phyloP scores from a whole-genome alignment of 1,140 invertebrate genomes.

The Pararge aegeria region DNA sequence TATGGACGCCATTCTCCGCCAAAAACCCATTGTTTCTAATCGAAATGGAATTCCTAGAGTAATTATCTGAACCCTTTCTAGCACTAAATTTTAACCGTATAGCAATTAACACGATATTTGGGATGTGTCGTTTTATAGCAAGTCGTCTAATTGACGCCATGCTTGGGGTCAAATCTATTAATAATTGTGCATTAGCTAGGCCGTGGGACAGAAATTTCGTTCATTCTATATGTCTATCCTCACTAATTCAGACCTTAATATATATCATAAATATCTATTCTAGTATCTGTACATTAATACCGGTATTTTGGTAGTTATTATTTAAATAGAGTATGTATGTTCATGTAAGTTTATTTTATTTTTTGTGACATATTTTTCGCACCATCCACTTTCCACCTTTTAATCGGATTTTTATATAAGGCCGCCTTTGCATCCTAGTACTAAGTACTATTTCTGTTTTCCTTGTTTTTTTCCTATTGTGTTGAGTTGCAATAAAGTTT shows the following conservation, averaged over 20 bases:
- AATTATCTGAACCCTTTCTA: constrained; percentile 69
- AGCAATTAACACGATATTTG: constrained; percentile 60
- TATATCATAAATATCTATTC: background rate
- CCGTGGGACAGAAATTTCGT: constrained; percentile 29
- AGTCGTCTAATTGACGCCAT: constrained; percentile 55
- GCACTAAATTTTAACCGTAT: constrained; percentile 63
- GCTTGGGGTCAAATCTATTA: constrained; percentile 56
- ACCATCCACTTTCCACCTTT: too few species aligned
- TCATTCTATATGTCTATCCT: constrained; percentile 3
- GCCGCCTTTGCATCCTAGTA: too few species aligned
- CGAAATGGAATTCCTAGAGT: constrained; percentile 58
- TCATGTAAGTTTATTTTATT: too few species aligned
- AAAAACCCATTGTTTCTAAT: constrained; percentile 58
- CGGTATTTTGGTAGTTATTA: too few species aligned
- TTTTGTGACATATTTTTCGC: too few species aligned
- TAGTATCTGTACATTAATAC: too few species aligned
- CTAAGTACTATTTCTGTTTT: too few species aligned
- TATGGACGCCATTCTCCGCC: constrained; percentile 35
- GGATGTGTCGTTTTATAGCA: constrained; percentile 56
- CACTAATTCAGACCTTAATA: background rate
- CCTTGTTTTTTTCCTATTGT: too few species aligned
- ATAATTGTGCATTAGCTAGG: constrained; percentile 45
- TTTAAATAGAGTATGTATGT: too few species aligned
- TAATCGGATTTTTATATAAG: too few species aligned
- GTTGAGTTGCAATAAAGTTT: too few species aligned